Base-by-base conservation (phyloP, 2,113 vertebrate genomes). In the Callipepla californica region DNA sequence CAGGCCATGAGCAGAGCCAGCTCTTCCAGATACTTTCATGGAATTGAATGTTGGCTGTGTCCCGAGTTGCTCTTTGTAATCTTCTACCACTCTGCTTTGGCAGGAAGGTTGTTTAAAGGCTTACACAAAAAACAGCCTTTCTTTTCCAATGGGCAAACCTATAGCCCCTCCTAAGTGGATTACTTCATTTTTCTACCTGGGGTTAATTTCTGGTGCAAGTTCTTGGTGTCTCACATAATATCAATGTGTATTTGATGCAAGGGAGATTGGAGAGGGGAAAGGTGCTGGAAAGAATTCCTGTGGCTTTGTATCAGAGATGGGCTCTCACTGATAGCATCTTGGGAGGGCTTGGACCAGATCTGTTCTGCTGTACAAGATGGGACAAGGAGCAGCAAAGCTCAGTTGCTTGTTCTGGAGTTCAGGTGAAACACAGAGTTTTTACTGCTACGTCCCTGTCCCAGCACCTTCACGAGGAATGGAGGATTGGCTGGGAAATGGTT, bases 401-500 rank as follows among this genome's bases (percentile, higher is more conserved):
- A 34, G 18, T 70, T 67, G 47, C 42, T 87, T 86, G 34, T 5
- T n/a, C 34, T 57, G 62, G 57, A 74, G 66, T 40, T 78, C 16
- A 40, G 50, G 34, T 45, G 32, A 66, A 79, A 40, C 26, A 50
- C 21, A 11, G 28, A 18, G 4, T 1, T 42, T 76, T 78, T 57
- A 19, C 36, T 16, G 26, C 69, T 22, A 8, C 17, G 32, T 66
- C 28, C 42, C 2, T 45, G 32, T 34, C 80, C 38, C 73, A 55
- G 38, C 57, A 55, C 2, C 30, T 92, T 45, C 38, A 17, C 5
- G 4, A 68, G 68, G 42, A 88, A 90, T 87, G 48, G 89, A 89
- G 67, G 45, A 61, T 89, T 92, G 55, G 18, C 62, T 91, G 70
- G 50, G 67, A 76, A 94, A 92, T 72, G 78, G 40, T 69, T 93